A percentile compares a stretch with the other conserved stretches of the same genome.
These are phyloP conservation scores for Eubucco bourcierii DNA, from an alignment of 2,113 vertebrate genomes.

Conservation along the genomic window DNA sequence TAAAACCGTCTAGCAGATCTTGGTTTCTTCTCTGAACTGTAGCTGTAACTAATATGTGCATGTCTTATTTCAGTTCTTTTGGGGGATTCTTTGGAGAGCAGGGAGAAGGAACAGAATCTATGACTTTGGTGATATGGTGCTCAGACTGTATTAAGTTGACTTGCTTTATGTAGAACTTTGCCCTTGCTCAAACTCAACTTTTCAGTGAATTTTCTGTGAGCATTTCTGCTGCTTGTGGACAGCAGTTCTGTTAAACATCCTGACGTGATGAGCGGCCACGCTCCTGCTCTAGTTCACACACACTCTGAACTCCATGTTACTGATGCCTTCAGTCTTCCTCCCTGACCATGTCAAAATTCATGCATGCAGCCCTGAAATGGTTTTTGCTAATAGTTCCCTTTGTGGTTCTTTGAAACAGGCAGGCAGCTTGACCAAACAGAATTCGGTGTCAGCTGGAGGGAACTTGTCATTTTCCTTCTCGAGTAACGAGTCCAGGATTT, in stretches of 20 bases:
- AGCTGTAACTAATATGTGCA: not conserved
- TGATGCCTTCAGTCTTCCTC: not conserved
- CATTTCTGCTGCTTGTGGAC: not conserved
- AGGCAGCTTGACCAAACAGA: constrained; percentile 83
- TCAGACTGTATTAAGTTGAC: not conserved
- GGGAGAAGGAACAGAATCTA: not conserved
- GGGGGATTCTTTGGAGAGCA: not conserved
- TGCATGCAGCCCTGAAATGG: not conserved
- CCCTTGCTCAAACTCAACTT: not conserved
- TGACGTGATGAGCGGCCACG: not conserved
- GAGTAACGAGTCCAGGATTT: constrained; percentile 85
- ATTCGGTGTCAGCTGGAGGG: constrained; percentile 79
- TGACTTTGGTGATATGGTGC: not conserved
- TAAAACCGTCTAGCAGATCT: not conserved
- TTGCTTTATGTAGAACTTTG: not conserved
- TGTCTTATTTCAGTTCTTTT: not conserved
- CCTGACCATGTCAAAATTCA: not conserved
- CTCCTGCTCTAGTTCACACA: not conserved
- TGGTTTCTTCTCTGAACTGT: not conserved
- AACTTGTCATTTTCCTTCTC: constrained; percentile 80
- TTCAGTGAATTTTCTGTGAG: not conserved
- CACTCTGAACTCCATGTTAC: not conserved
- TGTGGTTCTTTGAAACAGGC: constrained; percentile 73
- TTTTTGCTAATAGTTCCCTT: constrained; percentile 1
- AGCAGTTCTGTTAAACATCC: not conserved